Evolutionary conservation across 2,888 invertebrate genomes (phyloP).

Genomic region (Carabus problematicus): DNA sequence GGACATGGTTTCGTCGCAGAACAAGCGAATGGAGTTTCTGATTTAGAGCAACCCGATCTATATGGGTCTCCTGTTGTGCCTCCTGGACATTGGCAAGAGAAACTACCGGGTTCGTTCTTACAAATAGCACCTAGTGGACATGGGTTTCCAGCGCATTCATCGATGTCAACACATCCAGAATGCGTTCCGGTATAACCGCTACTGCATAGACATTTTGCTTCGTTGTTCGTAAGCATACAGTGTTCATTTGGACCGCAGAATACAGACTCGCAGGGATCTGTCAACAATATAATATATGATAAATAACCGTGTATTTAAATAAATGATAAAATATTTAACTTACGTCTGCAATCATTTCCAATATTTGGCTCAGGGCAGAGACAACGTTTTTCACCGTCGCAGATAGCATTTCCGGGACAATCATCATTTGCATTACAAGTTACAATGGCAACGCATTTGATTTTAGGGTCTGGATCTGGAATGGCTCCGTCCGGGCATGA

Average conservation of each 20-base stretch:
- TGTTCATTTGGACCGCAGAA: slow-evolving; percentile 88
- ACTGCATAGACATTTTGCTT: slow-evolving; percentile 84
- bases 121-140: slow-evolving; percentile 88
- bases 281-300: slow-evolving; percentile 30
- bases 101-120: slow-evolving; percentile 85
- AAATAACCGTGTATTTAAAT: slow-evolving; percentile 10
- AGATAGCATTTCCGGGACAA: slow-evolving; percentile 90
- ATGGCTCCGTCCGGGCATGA: slow-evolving; percentile 82
- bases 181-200: slow-evolving; percentile 79
- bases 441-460: slow-evolving; percentile 82
- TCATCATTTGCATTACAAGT: slow-evolving; percentile 77
- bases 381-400: slow-evolving; percentile 79
- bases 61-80: slow-evolving; percentile 83
- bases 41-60: slow-evolving; percentile 75
- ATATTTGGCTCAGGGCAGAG: slow-evolving; percentile 90
- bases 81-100: slow-evolving; percentile 86
- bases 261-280: slow-evolving; percentile 89
- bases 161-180: slow-evolving; percentile 84
- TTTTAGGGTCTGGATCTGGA: slow-evolving; percentile 83
- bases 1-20: slow-evolving; percentile 80
- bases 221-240: slow-evolving; percentile 83
- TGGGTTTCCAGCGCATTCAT: slow-evolving; percentile 84
- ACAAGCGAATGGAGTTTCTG: slow-evolving; percentile 72
- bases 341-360: slow-evolving; percentile 91
- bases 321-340: slow-evolving; percentile 57